Evolutionary conservation across 2,888 invertebrate genomes (phyloP).

Genomic region (Gastracanthus pulcherrimus): DNA sequence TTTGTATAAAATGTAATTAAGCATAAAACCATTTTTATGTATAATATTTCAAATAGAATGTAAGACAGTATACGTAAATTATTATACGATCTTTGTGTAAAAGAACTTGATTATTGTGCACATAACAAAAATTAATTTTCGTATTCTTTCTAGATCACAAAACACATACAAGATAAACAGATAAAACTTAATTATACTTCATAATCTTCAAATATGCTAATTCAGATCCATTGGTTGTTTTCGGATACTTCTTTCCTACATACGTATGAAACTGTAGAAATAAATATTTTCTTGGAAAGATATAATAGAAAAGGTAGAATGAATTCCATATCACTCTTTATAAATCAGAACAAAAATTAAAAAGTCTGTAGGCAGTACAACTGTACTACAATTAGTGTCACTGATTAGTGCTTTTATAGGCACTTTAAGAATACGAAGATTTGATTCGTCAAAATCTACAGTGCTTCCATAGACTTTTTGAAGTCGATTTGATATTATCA

Average conservation of each 20-base stretch:
- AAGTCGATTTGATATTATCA: conserved; percentile 17
- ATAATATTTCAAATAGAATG: too few relatives aligned
- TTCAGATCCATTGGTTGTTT: background rate
- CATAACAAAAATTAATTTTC: background rate
- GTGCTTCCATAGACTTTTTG: background rate
- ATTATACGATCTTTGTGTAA: background rate
- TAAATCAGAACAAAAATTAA: background rate
- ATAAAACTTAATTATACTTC: background rate
- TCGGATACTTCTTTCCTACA: background rate
- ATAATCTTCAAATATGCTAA: background rate
- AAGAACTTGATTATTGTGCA: too few relatives aligned
- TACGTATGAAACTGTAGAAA: background rate
- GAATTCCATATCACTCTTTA: too few relatives aligned
- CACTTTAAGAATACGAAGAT: conserved; percentile 6
- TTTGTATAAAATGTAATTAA: too few relatives aligned
- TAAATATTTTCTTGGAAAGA: background rate
- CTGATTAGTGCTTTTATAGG: background rate
- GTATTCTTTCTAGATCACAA: background rate
- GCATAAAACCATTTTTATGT: too few relatives aligned
- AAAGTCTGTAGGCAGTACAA: background rate
- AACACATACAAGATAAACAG: background rate
- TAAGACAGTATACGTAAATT: too few relatives aligned
- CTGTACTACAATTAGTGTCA: conserved; percentile 1
- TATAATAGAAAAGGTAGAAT: background rate
- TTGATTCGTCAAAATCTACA: background rate